Conservation (phyloP, 2,797 vertebrate genomes). For the Dendrocincla fuliginosa region DNA sequence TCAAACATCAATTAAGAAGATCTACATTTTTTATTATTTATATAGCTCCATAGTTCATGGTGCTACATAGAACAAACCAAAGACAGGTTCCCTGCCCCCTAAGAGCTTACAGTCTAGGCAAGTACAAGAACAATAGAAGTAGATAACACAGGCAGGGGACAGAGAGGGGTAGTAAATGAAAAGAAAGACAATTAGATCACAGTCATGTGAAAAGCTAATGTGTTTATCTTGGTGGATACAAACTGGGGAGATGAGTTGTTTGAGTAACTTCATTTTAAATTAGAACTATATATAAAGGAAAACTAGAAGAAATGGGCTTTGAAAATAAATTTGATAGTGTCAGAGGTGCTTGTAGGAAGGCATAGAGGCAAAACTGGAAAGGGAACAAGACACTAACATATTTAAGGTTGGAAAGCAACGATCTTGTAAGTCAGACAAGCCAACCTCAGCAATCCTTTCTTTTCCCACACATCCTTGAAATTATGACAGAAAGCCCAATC, state of each 20-base stretch:
- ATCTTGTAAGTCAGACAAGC: not conserved
- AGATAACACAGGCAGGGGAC: conserved; percentile 48
- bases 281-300: not conserved
- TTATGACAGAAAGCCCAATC: not conserved
- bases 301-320: not conserved
- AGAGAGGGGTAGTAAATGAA: conserved; percentile 12
- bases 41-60: conserved; percentile 67
- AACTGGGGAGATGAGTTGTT: not conserved
- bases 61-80: conserved; percentile 62
- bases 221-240: not conserved
- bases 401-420: not conserved
- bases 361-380: not conserved
- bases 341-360: not conserved
- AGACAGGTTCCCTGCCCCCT: conserved; percentile 52
- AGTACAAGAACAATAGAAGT: conserved; percentile 54
- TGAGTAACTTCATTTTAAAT: conserved; percentile 4
- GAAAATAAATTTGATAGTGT: not conserved
- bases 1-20: conserved; percentile 56
- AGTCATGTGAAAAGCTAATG: conserved; percentile 38
- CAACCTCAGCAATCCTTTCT: not conserved
- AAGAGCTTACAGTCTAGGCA: conserved; percentile 59
- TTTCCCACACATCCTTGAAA: not conserved
- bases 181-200: conserved; percentile 35
- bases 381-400: not conserved
- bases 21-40: conserved; percentile 66